phyloP scores from a whole-genome alignment of 2,113 vertebrate genomes.

The Rostratula benghalensis region DNA sequence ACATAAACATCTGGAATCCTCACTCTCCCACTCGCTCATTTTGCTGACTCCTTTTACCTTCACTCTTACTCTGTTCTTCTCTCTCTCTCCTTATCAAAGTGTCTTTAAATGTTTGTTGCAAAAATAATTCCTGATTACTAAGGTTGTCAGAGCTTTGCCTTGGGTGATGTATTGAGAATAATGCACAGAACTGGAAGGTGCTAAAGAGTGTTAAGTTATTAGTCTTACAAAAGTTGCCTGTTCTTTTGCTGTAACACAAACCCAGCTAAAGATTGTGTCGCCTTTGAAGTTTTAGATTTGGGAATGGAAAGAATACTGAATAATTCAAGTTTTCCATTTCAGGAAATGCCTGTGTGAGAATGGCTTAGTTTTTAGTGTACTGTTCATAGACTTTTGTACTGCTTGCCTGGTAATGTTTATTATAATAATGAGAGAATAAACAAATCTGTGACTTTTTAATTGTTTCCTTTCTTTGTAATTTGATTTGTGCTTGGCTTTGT shows the following conservation, averaged over 20 bases:
- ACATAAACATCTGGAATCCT: neutral
- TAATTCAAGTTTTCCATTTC: neutral
- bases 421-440: neutral
- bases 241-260: neutral
- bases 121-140: neutral
- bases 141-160: neutral
- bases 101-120: neutral
- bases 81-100: neutral
- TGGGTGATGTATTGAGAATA: neutral
- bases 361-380: neutral
- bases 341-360: neutral
- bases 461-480: neutral
- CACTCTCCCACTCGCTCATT: neutral
- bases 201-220: neutral
- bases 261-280: neutral
- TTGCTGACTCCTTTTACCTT: neutral
- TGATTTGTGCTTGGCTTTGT: neutral
- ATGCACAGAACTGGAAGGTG: neutral
- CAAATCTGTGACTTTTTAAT: neutral
- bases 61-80: neutral
- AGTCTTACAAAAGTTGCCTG: neutral
- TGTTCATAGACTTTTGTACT: neutral
- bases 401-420: neutral
- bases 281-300: neutral
- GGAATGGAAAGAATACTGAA: neutral